These are phyloP conservation scores for Pteronura brasiliensis DNA, from an alignment of 2,113 vertebrate species.

Conservation along the genomic window DNA sequence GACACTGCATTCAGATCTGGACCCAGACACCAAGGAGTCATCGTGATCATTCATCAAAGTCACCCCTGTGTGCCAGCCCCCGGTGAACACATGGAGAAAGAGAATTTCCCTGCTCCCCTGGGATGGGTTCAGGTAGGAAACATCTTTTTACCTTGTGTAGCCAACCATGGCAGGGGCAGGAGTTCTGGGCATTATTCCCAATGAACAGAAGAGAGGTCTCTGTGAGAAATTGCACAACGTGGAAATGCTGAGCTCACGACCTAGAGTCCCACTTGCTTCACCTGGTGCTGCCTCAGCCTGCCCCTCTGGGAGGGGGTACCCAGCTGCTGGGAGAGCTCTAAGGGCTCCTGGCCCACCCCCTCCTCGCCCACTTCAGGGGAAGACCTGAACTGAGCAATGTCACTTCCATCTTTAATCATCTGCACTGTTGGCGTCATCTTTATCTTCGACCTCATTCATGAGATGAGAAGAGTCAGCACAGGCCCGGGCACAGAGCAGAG, in stretches of 20 bases:
- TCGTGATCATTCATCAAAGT: not conserved
- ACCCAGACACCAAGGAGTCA: not conserved
- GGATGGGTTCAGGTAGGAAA: accelerated
- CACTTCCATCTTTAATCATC: not conserved
- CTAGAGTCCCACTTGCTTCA: not conserved
- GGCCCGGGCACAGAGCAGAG: accelerated
- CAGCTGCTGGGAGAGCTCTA: not conserved
- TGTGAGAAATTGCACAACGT: accelerated
- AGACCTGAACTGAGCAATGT: accelerated
- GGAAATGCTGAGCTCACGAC: not conserved
- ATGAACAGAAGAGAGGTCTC: accelerated
- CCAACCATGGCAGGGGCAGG: not conserved
- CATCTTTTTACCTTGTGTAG: not conserved
- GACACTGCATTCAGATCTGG: not conserved
- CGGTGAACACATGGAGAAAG: accelerated
- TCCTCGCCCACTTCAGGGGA: not conserved
- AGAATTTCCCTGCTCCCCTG: no score
- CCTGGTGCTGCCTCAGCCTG: accelerated
- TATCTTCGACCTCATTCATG: not conserved
- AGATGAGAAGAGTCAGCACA: not conserved
- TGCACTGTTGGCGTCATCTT: not conserved
- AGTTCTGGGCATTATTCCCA: not conserved
- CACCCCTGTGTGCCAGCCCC: accelerated
- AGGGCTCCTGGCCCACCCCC: not conserved
- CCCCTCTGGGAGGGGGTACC: not conserved